Base-by-base conservation (phyloP, 2,797 vertebrate genomes). In the Bradypodion ventrale region DNA sequence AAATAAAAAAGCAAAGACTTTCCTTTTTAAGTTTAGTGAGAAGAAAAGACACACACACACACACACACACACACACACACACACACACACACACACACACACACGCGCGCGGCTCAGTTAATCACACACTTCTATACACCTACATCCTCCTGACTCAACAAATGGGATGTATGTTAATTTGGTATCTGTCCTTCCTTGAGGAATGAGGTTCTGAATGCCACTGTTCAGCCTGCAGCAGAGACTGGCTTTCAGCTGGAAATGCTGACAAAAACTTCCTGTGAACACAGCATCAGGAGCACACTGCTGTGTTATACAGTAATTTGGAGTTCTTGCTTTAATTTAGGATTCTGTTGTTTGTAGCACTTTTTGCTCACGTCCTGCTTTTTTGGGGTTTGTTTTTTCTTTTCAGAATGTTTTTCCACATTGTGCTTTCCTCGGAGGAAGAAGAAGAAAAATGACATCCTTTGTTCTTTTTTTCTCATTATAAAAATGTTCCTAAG, bases 401-500 rank as follows among this genome's bases (percentile, higher is more conserved):
- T 59, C 29, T 56, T 5, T 79, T 29, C 8, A 12, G 46, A 49
- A 49, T 72, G 83, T 5, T 83, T 93, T 85, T 83, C 81, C 4
- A 29, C 19, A 44, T 27, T 49, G 3, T 42, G 0, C 0, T 80
- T 91, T 89, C 69, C 78, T 35, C 32, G 66, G 80, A 85, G 46
- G 74, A 29, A 78, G 65, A 60, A 42, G 13, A 70, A 56, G n/a
- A 56, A 73, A 89, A 90, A 56, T 42, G 76, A n/a, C 1, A 44
- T 82, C 87, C 52, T 49, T 91, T 92, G 29, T 86, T 86, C 25
- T 87, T 87, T n/a, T 80, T 37, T 49, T 63, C 60, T 70, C 74
- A 72, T 90, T 91, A 32, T 85, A 65, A 78, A 87, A 56, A 70
- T 60, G 46, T 86, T 89, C 84, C 46, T 76, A 25, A 88, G 8